Evolutionary conservation across 1,140 invertebrate species (phyloP).

Genomic region (Drosophila obscura): DNA sequence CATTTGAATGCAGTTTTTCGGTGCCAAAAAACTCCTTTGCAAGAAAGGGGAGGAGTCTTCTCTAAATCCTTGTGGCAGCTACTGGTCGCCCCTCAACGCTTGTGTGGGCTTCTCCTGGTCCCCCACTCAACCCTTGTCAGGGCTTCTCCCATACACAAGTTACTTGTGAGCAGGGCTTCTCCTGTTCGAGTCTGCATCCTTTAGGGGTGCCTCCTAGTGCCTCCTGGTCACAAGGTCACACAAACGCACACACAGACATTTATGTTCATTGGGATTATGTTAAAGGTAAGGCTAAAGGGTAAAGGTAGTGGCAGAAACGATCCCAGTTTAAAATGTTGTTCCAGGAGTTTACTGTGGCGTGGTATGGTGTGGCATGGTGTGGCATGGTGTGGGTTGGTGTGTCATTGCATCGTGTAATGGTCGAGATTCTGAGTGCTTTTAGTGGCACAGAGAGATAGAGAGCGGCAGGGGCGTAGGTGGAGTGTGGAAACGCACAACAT

Average conservation of each 20-base stretch:
- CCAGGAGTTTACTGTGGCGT: no score
- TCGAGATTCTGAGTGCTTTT: slow-evolving; percentile 50
- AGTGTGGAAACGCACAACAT: slow-evolving; percentile 8
- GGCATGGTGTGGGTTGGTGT: no score
- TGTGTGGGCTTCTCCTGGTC: no score
- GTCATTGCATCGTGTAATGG: slow-evolving; percentile 38
- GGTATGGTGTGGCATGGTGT: no score
- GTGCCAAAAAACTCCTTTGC: slow-evolving; percentile 14
- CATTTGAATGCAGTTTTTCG: slow-evolving; percentile 53
- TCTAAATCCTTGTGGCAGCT: slow-evolving; percentile 3
- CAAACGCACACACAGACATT: slow-evolving; percentile 21
- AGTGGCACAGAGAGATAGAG: slow-evolving; percentile 17
- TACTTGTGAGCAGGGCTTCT: no score
- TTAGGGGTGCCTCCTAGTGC: no score
- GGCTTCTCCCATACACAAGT: no score
- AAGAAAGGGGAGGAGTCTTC: neutral
- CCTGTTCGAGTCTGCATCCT: no score
- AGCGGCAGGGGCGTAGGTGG: no score
- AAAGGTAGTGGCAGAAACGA: slow-evolving; percentile 18
- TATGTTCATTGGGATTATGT: slow-evolving; percentile 12
- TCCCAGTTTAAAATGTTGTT: slow-evolving; percentile 48
- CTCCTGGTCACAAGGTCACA: slow-evolving; percentile 40
- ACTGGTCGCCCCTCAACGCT: no score
- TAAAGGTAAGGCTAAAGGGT: neutral
- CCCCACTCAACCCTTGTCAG: no score